Conservation (phyloP, 2,113 vertebrate genomes). For the Protobothrops mucrosquamatus region DNA sequence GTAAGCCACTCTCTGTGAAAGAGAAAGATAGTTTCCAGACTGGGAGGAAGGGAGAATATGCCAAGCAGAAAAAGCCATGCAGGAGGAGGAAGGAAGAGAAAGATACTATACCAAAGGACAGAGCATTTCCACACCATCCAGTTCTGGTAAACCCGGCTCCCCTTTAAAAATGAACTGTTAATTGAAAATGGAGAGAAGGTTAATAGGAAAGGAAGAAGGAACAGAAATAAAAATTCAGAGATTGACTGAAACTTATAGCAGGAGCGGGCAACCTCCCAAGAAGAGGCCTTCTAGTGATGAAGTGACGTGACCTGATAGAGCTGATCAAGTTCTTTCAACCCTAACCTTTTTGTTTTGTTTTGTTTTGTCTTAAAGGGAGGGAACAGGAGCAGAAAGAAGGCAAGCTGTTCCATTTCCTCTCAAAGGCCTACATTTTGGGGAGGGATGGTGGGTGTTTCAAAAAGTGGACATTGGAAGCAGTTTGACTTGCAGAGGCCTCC, state of each 20-base stretch:
- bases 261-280: not conserved
- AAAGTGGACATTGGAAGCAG: not conserved
- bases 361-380: not conserved
- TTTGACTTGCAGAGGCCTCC: not conserved
- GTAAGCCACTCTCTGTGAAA: not conserved
- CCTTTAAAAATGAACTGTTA: constrained; percentile 70
- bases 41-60: not conserved
- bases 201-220: not conserved
- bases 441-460: not conserved
- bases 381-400: not conserved
- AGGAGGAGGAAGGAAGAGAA: constrained; percentile 40
- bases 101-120: constrained; percentile 81
- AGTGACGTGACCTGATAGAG: not conserved
- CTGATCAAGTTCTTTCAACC: not conserved
- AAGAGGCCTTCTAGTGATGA: not conserved
- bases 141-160: constrained; percentile 66
- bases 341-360: not conserved
- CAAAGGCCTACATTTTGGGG: not conserved
- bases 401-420: not conserved
- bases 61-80: constrained; percentile 35
- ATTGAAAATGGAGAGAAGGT: constrained; percentile 41
- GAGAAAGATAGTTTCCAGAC: constrained; percentile 3
- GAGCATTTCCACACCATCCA: constrained; percentile 59
- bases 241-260: not conserved
- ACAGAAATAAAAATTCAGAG: not conserved